These are phyloP conservation scores for Mimachlamys varia DNA, from an alignment of 2,888 invertebrate genomes.

Conservation along the genomic window DNA sequence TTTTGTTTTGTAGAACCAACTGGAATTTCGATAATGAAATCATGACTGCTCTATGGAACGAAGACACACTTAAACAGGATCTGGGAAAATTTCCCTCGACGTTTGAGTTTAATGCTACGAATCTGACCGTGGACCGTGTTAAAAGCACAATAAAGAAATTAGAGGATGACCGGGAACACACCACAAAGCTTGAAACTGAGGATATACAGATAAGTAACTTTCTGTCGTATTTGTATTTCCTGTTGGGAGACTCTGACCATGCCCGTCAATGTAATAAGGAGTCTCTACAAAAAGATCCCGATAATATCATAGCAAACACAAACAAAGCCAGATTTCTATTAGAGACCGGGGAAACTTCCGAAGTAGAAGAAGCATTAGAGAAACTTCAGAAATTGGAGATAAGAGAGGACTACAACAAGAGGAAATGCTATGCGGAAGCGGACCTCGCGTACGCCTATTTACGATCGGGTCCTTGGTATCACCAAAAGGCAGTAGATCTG, in stretches of 20 bases:
- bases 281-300: background rate
- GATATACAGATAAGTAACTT: constrained; percentile 4
- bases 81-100: background rate
- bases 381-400: background rate
- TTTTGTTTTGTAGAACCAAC: background rate
- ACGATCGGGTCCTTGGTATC: background rate
- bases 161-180: background rate
- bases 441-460: background rate
- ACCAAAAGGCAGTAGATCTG: too few relatives aligned
- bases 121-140: background rate
- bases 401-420: background rate
- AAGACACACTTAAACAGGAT: background rate
- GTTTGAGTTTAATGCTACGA: background rate
- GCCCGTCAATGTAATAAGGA: background rate
- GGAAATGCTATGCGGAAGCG: background rate
- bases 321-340: background rate
- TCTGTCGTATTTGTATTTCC: constrained; percentile 12
- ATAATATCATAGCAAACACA: background rate
- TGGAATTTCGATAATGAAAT: background rate
- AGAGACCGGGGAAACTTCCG: background rate
- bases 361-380: background rate
- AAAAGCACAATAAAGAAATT: background rate
- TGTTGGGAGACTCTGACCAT: background rate
- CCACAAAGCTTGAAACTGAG: background rate
- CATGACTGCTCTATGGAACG: background rate